Base-by-base conservation (phyloP, 1,140 invertebrate genomes). In the Metopolophium dirhodum region DNA sequence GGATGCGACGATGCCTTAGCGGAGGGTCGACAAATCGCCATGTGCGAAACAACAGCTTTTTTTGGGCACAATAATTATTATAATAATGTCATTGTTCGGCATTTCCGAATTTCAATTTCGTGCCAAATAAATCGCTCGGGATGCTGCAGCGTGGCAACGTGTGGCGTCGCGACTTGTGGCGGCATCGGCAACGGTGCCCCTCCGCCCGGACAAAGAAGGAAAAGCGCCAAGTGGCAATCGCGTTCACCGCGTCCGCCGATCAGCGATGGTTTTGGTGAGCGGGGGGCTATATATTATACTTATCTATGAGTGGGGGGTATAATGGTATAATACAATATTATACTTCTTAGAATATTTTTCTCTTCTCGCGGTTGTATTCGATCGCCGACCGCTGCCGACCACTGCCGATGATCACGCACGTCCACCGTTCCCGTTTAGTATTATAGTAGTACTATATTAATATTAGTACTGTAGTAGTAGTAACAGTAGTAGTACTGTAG, bases 121-220 rank as follows among this genome's bases (percentile, higher is more conserved):
- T 23, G 35, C 77, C 18, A 83, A 83, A 83, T 6, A 77, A 83
- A 83, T 83, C 77, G 35, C 35, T 22, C 22, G 35, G 35, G 77
- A 83, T 83, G 77, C 77, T 83, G 77, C 41, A 41, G 41, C n/a
- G 77, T 35, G 77, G 77, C 77, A 83, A 83, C 77, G 35, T 83
- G n/a, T 22, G n/a, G 35, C 18, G 20, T 18, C 61, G 61, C 61
- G 2, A 30, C n/a, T 30, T 11, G 57, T 8, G 7, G 22, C 7
- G 35, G 77, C 9, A 83, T 37, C n/a, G 77, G 77, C 77, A 83
- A 83, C 77, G 20, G 77, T 83, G 77, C 77, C 77, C 3, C 77
- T 23, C 77, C 77, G 20, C 7, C 20, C 77, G 18, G 77, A 37
- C 77, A 37, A 83, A 37, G 77, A 83, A 82, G 0, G 35, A 68